These are phyloP conservation scores for Notothenia rossii DNA, from an alignment of 2,113 vertebrate species.

Conservation along the genomic window DNA sequence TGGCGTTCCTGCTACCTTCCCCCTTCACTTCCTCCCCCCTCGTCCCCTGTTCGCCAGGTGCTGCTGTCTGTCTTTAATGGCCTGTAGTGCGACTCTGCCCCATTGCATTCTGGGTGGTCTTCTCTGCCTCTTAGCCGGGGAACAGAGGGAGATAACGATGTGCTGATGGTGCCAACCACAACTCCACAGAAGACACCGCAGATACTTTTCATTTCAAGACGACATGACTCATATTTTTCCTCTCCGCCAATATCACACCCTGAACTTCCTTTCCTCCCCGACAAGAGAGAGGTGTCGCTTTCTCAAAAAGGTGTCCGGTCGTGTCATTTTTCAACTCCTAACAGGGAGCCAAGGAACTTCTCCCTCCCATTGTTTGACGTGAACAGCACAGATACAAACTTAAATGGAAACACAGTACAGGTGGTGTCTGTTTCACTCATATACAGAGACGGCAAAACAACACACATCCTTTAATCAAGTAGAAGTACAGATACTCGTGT, in stretches of 20 bases:
- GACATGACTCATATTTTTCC: constrained; percentile 66
- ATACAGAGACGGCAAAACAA: no score
- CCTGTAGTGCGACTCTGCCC: constrained; percentile 40
- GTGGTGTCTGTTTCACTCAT: constrained; percentile 40
- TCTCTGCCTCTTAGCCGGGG: constrained; percentile 52
- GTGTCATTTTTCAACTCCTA: constrained; percentile 57
- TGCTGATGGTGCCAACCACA: constrained; percentile 70
- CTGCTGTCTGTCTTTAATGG: constrained; percentile 66
- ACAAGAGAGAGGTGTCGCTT: constrained; percentile 45
- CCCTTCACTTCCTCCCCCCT: constrained; percentile 37
- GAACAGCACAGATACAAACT: constrained; percentile 33
- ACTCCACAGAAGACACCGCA: constrained; percentile 47
- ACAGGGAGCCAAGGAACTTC: constrained; percentile 55
- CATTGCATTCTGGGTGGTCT: constrained; percentile 49
- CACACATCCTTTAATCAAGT: no score
- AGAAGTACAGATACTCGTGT: no score
- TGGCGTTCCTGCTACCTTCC: constrained; percentile 8
- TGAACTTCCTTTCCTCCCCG: constrained; percentile 34
- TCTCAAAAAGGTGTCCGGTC: constrained; percentile 55
- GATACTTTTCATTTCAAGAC: constrained; percentile 68
- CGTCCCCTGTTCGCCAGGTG: constrained; percentile 44
- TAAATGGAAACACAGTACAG: neutral
- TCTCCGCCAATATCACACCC: constrained; percentile 52
- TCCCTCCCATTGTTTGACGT: constrained; percentile 52
- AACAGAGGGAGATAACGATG: constrained; percentile 74